A percentile compares a stretch with the other conserved stretches of the same genome.
Evolutionary conservation across 2,113 vertebrate species (phyloP).

Genomic region (Neogale vison): DNA sequence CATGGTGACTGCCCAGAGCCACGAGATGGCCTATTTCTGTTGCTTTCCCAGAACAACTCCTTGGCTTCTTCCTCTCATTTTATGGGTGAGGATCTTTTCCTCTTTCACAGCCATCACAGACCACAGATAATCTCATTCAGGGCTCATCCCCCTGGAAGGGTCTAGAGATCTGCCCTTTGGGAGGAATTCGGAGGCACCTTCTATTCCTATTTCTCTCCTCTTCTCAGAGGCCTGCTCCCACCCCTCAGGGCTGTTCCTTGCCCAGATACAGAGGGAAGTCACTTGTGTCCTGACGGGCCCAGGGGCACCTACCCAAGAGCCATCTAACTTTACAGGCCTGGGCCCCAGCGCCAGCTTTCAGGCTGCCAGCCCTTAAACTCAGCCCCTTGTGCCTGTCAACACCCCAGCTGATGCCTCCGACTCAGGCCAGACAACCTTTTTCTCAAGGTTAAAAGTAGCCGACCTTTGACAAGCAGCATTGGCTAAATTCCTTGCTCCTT

Average conservation of each 20-base stretch:
- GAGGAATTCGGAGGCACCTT: neutral
- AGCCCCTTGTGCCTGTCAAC: conserved; percentile 73
- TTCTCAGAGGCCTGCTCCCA: neutral
- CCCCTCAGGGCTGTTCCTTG: neutral
- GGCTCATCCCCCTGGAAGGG: neutral
- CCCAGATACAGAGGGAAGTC: conserved; percentile 39
- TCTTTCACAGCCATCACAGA: neutral
- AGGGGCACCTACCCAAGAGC: conserved; percentile 58
- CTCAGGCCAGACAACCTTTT: conserved; percentile 62
- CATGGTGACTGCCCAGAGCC: neutral
- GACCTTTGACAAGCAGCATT: conserved; percentile 73
- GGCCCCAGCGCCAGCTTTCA: conserved; percentile 28
- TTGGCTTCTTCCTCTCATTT: neutral
- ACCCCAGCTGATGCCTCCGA: conserved; percentile 37
- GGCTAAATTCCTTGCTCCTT: conserved; percentile 69
- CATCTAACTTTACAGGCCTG: conserved; percentile 67
- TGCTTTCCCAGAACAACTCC: neutral
- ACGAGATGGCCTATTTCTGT: conserved; percentile 36
- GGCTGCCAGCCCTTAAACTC: conserved; percentile 71
- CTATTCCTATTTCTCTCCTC: neutral
- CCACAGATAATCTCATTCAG: neutral
- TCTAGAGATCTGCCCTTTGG: neutral
- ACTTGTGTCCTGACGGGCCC: neutral
- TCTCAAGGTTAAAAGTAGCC: conserved; percentile 76
- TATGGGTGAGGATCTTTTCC: conserved; percentile 1